A percentile compares a stretch with the other conserved stretches of the same genome.
Evolutionary conservation across 2,888 invertebrate genomes (phyloP).

Genomic region (Acrocera orbiculus): DNA sequence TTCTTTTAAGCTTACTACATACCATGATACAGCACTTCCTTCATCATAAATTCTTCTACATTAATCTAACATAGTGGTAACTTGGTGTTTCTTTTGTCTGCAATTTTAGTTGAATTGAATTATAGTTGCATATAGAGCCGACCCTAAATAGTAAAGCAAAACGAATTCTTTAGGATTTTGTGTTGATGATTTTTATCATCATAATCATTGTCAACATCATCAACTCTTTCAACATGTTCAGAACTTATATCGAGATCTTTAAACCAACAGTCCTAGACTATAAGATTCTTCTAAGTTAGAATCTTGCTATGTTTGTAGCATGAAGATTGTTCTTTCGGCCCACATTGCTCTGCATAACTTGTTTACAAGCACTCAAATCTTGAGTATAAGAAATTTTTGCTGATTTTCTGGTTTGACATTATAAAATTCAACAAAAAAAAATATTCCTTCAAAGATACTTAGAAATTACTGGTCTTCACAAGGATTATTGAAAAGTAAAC

Average conservation of each 20-base stretch:
- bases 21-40: conserved; percentile 7
- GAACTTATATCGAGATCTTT: conserved; percentile 6
- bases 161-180: not conserved
- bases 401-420: too few species aligned
- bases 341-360: conserved; percentile 7
- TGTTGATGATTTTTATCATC: conserved; percentile 4
- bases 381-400: too few species aligned
- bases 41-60: conserved; percentile 9
- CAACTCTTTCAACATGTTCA: conserved; percentile 7
- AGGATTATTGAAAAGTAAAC: too few species aligned
- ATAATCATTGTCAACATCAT: too few species aligned
- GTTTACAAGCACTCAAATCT: conserved; percentile 1
- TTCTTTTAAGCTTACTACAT: too few species aligned
- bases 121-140: not conserved
- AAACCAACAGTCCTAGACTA: conserved; percentile 6
- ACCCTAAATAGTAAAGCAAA: not conserved
- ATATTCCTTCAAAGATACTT: too few species aligned
- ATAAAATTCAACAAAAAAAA: too few species aligned
- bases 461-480: too few species aligned
- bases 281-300: conserved; percentile 3
- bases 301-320: conserved; percentile 1
- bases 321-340: conserved; percentile 5
- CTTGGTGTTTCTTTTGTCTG: conserved; percentile 9
- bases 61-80: conserved; percentile 10
- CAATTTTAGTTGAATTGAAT: conserved; percentile 4